Base-by-base conservation (phyloP, 2,888 invertebrate genomes). In the Aethes cnicana region DNA sequence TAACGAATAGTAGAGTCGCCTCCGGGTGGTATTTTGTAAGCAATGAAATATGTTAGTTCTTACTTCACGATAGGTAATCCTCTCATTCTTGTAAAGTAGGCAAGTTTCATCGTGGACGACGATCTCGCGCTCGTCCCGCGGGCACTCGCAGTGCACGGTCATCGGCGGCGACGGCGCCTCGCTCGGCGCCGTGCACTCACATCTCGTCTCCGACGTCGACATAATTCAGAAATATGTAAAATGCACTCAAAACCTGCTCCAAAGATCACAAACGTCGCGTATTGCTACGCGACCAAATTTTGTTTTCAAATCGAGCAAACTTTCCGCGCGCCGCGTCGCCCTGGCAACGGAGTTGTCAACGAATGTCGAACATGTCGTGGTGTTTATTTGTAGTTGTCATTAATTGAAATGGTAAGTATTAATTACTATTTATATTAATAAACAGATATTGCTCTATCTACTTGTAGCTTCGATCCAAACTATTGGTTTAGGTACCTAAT, bases 11-110 rank as follows among this genome's bases (percentile, higher is more conserved):
- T n/a, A n/a, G n/a, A n/a, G n/a, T n/a, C n/a, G n/a, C n/a, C n/a
- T n/a, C n/a, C n/a, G n/a, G n/a, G n/a, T n/a, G n/a, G n/a, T n/a
- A n/a, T n/a, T n/a, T n/a, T n/a, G n/a, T n/a, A n/a, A n/a, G n/a
- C n/a, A n/a, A n/a, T n/a, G n/a, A n/a, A n/a, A n/a, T n/a, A n/a
- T n/a, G n/a, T n/a, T n/a, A 32, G 30, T 47, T 63, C 76, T 70
- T 62, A 82, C 83, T 44, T 76, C 72, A 8, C 74, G 75, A 54
- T 67, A 83, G 21, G 79, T 64, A 25, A 86, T 69, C 7, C 47
- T 69, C 55, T 87, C 86, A 54, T 82, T 77, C 58, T 69, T 85
- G 62, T 57, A 85, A 48, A 81, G 47, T 3, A 84, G 62, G 49
- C 88, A 88, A 1, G 64, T 58, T 3, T 77, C 72, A 14, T 75